Evolutionary conservation across 2,113 vertebrate genomes (phyloP).

Genomic region (Rhizomys pruinosus): DNA sequence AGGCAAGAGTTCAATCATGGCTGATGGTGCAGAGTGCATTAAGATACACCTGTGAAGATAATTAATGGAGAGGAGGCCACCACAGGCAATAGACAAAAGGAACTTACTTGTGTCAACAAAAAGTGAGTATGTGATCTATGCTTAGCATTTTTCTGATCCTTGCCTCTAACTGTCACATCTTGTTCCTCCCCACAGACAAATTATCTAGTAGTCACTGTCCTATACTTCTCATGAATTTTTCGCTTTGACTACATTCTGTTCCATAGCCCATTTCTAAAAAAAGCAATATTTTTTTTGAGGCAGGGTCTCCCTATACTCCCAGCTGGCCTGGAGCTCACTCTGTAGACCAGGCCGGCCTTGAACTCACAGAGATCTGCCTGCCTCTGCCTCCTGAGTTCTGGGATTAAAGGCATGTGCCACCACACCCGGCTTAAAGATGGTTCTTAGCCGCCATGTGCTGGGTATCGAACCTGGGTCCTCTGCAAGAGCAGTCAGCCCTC

Average conservation of each 20-base stretch:
- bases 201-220: background rate
- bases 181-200: background rate
- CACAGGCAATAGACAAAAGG: slow-evolving; percentile 12
- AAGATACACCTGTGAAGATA: slow-evolving; percentile 89
- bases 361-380: no score
- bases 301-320: no score
- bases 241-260: background rate
- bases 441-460: no score
- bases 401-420: no score
- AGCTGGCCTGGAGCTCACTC: no score
- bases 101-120: no score
- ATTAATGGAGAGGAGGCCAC: background rate
- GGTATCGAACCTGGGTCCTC: no score
- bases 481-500: no score
- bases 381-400: no score
- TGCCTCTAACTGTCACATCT: background rate
- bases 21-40: slow-evolving; percentile 87
- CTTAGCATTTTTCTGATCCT: slow-evolving; percentile 10
- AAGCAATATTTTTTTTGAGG: no score
- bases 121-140: background rate
- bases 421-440: no score
- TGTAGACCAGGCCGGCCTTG: no score
- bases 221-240: slow-evolving; percentile 2
- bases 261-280: background rate
- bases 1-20: slow-evolving; percentile 52